Conservation (phyloP, 23 tunicate species). For the Corella eumyota region DNA sequence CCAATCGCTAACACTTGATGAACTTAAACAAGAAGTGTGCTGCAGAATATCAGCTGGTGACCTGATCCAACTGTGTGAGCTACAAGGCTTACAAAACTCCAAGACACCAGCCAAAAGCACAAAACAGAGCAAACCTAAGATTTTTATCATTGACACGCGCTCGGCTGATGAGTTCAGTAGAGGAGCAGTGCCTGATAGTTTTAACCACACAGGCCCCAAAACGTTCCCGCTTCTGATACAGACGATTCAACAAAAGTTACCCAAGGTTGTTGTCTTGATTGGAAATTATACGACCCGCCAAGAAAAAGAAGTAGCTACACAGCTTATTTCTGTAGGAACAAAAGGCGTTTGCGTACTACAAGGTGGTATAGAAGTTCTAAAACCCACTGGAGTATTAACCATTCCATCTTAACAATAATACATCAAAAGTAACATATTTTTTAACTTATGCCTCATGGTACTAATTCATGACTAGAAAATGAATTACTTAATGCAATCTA, state of each 20-base stretch:
- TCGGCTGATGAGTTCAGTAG: slow-evolving; percentile 60
- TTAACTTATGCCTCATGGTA: no score
- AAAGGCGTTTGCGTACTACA: slow-evolving; percentile 47
- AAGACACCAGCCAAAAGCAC: slow-evolving; percentile 69
- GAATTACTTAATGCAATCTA: no score
- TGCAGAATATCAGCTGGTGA: slow-evolving; percentile 85
- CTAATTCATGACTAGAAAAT: no score
- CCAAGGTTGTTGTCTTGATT: slow-evolving; percentile 57
- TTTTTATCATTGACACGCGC: slow-evolving; percentile 62
- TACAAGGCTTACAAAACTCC: slow-evolving; percentile 43
- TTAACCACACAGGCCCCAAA: slow-evolving; percentile 29
- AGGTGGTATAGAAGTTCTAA: slow-evolving; percentile 71
- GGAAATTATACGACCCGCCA: slow-evolving; percentile 33
- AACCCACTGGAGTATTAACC: slow-evolving; percentile 45
- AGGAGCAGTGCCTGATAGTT: slow-evolving; percentile 56
- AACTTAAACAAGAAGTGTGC: slow-evolving; percentile 49
- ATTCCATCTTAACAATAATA: slow-evolving; percentile 9
- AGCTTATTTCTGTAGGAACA: slow-evolving; percentile 29
- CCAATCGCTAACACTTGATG: slow-evolving; percentile 34
- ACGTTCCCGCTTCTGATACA: slow-evolving; percentile 15
- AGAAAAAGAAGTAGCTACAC: slow-evolving; percentile 20
- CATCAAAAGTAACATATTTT: background rate
- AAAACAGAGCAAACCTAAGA: slow-evolving; percentile 53
- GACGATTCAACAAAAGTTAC: slow-evolving; percentile 14
- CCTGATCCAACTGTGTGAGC: slow-evolving; percentile 68